These are phyloP conservation scores for Butorides virescens DNA, from an alignment of 2,113 vertebrate species.

Conservation along the genomic window DNA sequence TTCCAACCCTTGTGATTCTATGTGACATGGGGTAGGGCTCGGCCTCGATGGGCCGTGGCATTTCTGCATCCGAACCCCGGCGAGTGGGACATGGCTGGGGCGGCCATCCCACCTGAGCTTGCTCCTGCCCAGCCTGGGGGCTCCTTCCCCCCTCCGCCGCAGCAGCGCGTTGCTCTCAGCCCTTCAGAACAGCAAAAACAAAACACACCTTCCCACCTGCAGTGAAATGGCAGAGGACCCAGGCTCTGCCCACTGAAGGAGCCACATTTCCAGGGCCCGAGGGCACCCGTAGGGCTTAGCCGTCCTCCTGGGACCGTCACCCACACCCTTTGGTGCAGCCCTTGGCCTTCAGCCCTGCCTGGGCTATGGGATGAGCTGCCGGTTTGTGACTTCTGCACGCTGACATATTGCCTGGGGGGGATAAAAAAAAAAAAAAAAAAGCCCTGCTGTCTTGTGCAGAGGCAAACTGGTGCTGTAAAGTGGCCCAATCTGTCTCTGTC, in stretches of 20 bases:
- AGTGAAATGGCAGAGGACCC: not conserved
- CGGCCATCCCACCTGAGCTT: not conserved
- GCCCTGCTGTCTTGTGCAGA: not conserved
- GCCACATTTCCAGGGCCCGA: not conserved
- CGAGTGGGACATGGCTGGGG: rapidly evolving
- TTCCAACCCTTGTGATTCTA: too few species aligned
- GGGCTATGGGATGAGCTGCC: not conserved
- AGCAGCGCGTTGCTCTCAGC: not conserved
- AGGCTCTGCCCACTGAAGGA: not conserved
- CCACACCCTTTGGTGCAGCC: not conserved
- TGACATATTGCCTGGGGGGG: not conserved
- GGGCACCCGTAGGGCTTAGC: rapidly evolving
- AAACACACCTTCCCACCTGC: not conserved
- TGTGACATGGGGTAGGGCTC: rapidly evolving
- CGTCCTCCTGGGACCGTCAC: not conserved
- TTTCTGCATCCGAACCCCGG: not conserved
- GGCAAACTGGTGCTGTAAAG: not conserved
- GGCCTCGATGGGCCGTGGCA: rapidly evolving
- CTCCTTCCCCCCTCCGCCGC: rapidly evolving
- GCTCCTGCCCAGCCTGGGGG: not conserved
- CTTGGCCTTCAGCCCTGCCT: not conserved
- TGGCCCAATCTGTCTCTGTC: not conserved
- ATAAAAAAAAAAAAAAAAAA: not conserved
- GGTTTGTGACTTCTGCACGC: not conserved
- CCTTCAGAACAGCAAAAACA: not conserved